phyloP scores from a whole-genome alignment of 2,888 invertebrate species.

The Pterostichus niger region DNA sequence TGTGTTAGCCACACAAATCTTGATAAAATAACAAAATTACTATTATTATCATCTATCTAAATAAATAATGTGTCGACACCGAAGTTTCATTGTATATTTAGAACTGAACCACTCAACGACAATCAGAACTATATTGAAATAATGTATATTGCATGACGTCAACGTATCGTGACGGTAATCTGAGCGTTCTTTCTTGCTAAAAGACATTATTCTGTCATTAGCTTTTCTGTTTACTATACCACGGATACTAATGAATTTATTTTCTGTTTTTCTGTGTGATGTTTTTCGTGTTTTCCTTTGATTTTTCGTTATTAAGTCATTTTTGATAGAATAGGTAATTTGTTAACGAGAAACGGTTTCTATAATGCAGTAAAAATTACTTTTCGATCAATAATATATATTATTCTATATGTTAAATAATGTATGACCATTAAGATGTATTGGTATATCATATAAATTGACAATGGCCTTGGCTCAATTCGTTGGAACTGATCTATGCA shows the following conservation, averaged over 20 bases:
- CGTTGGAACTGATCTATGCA: too few relatives aligned
- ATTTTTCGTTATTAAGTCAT: too few relatives aligned
- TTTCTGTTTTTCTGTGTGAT: slow-evolving; percentile 4
- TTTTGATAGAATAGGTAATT: too few relatives aligned
- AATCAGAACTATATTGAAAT: neutral
- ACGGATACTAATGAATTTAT: slow-evolving; percentile 21
- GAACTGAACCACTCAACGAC: neutral
- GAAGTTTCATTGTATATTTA: too few relatives aligned
- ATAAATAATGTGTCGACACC: neutral
- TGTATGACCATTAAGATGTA: too few relatives aligned
- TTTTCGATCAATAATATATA: too few relatives aligned
- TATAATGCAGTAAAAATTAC: too few relatives aligned
- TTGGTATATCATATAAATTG: too few relatives aligned
- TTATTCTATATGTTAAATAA: too few relatives aligned
- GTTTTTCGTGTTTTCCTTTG: neutral
- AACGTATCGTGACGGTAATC: slow-evolving; percentile 5
- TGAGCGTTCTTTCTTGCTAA: neutral
- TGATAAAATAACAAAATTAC: neutral
- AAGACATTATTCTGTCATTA: slow-evolving; percentile 29
- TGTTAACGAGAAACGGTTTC: too few relatives aligned
- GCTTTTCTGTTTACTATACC: slow-evolving; percentile 13
- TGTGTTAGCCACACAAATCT: too few relatives aligned
- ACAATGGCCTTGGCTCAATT: too few relatives aligned
- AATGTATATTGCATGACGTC: slow-evolving; percentile 2
- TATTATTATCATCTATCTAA: neutral